phyloP scores from a whole-genome alignment of 1,140 invertebrate species.

The Trichonephila clavata region DNA sequence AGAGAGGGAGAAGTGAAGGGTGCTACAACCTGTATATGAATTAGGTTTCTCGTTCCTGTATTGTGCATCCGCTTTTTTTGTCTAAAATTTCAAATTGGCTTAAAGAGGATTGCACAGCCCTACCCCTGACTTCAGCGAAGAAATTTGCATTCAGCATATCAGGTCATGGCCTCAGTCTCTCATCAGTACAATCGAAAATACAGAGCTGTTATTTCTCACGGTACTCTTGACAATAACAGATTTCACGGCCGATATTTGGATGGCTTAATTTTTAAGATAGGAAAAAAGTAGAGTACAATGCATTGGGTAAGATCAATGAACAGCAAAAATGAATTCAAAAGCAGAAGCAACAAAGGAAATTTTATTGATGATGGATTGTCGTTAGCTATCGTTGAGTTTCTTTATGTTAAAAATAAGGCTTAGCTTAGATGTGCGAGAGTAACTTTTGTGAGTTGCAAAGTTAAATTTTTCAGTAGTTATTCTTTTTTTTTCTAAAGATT shows the following conservation, averaged over 20 bases:
- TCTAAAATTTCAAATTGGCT: conserved; percentile 26
- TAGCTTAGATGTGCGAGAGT: no score
- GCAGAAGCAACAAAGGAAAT: no score
- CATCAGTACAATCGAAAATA: conserved; percentile 11
- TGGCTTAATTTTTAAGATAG: neutral
- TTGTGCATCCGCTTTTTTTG: conserved; percentile 23
- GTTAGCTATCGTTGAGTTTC: no score
- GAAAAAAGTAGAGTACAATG: neutral
- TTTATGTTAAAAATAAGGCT: no score
- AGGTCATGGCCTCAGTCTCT: conserved; percentile 6
- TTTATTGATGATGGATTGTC: no score
- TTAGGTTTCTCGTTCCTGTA: conserved; percentile 24
- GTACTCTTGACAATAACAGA: neutral
- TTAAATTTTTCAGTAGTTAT: no score
- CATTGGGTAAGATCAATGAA: neutral
- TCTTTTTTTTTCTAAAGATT: no score
- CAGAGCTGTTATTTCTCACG: neutral
- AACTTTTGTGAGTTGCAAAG: no score
- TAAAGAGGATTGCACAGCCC: conserved; percentile 21
- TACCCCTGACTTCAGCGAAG: neutral
- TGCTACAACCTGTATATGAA: neutral
- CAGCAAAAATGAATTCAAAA: neutral
- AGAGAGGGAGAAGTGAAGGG: neutral
- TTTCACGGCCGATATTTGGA: conserved; percentile 15
- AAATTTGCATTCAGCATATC: neutral